A percentile compares a stretch with the other conserved stretches of the same genome.
Conservation (phyloP, 2,113 vertebrate genomes). For the Myotis davidii region DNA sequence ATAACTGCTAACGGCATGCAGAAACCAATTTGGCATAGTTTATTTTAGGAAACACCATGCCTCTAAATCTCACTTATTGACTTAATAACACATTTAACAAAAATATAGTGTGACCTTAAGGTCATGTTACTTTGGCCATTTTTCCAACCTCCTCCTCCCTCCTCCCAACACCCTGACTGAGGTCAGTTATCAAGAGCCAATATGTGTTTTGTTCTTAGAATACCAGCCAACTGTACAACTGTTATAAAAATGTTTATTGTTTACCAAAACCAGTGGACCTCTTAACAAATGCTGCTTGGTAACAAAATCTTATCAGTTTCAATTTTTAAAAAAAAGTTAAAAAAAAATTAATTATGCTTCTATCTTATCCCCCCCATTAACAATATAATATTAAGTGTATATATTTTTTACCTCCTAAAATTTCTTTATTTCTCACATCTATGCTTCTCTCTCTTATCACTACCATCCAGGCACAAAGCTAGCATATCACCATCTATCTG, state of each 20-base stretch:
- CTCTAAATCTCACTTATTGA: slow-evolving; percentile 10
- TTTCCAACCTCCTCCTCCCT: background rate
- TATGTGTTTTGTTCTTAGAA: slow-evolving; percentile 54
- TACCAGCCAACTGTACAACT: slow-evolving; percentile 77
- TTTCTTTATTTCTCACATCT: background rate
- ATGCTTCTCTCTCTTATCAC: background rate
- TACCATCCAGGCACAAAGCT: background rate
- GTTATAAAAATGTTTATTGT: slow-evolving; percentile 83
- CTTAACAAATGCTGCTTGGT: slow-evolving; percentile 82
- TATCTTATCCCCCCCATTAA: background rate
- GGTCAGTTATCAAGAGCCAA: slow-evolving; percentile 50
- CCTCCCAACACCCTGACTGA: background rate
- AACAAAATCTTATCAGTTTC: slow-evolving; percentile 75
- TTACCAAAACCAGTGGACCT: slow-evolving; percentile 82
- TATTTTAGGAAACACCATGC: background rate
- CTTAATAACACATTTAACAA: background rate
- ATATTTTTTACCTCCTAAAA: background rate
- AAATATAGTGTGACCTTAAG: slow-evolving; percentile 16
- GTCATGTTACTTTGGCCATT: slow-evolving; percentile 22
- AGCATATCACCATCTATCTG: background rate
- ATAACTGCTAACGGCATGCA: background rate
- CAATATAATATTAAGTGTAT: background rate
- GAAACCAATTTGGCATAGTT: slow-evolving; percentile 11
- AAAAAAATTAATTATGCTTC: background rate
- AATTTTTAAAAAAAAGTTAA: background rate